phyloP scores from a whole-genome alignment of 30 jellyfish, hydroid and myxozoan genomes.

The Aurelia coerulea region DNA sequence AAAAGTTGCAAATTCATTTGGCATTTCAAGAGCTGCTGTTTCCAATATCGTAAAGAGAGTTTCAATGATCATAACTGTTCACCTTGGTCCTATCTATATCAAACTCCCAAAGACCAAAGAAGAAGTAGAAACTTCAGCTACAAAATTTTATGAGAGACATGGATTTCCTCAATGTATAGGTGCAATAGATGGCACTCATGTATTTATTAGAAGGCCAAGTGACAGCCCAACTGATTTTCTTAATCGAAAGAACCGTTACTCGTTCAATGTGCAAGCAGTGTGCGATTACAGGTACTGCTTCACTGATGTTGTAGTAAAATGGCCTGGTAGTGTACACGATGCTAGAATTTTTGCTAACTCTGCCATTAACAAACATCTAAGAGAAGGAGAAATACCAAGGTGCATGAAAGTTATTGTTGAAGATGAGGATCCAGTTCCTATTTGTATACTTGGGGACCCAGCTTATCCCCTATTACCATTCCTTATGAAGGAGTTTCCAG shows the following conservation, averaged over 20 bases:
- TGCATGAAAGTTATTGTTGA: slow-evolving; percentile 42
- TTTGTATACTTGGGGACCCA: slow-evolving; percentile 68
- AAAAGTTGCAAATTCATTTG: slow-evolving; percentile 66
- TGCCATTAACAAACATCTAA: slow-evolving; percentile 12
- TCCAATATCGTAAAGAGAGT: slow-evolving; percentile 45
- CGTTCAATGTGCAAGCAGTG: slow-evolving; percentile 64
- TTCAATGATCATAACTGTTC: slow-evolving; percentile 25
- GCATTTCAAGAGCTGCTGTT: slow-evolving; percentile 67
- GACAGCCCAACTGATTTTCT: slow-evolving; percentile 47
- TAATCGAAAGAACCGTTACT: slow-evolving; percentile 36
- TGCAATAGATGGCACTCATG: slow-evolving; percentile 67
- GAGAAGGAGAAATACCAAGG: slow-evolving; percentile 32
- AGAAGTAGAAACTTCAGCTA: slow-evolving; percentile 6
- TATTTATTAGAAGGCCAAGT: slow-evolving; percentile 31
- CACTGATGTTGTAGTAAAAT: slow-evolving; percentile 62
- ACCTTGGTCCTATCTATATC: slow-evolving; percentile 52
- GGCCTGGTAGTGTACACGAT: slow-evolving; percentile 75
- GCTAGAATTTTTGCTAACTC: slow-evolving; percentile 52
- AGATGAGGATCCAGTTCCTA: slow-evolving; percentile 56
- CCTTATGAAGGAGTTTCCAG: slow-evolving; percentile 61
- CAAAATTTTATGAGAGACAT: slow-evolving; percentile 29
- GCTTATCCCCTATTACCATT: slow-evolving; percentile 83
- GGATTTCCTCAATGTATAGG: slow-evolving; percentile 83
- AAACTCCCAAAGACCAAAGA: slow-evolving; percentile 41
- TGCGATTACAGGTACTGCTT: slow-evolving; percentile 56